A percentile compares a stretch with the other conserved stretches of the same genome.
phyloP scores from a whole-genome alignment of 2,888 invertebrate genomes.

The Endomychus coccineus region DNA sequence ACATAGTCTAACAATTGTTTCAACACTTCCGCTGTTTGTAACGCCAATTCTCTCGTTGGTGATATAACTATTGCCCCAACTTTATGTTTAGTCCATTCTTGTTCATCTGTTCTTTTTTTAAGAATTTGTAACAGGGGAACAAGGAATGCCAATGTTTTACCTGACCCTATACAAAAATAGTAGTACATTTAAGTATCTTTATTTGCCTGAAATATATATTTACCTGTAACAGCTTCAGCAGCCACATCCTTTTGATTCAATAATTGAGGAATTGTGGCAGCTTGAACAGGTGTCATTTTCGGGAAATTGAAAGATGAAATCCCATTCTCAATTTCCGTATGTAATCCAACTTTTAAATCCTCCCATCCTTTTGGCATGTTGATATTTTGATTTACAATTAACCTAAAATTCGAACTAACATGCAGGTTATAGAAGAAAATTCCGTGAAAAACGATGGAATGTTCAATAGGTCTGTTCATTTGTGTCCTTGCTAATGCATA shows the following conservation, averaged over 20 bases:
- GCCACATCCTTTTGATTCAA: constrained; percentile 91
- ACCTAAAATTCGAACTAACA: too few species aligned
- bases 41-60: constrained; percentile 91
- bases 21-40: constrained; percentile 72
- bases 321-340: constrained; percentile 42
- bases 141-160: constrained; percentile 94
- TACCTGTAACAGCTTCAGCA: constrained; percentile 87
- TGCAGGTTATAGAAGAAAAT: too few species aligned
- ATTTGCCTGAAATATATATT: background rate
- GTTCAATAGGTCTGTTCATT: too few species aligned
- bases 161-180: constrained; percentile 61
- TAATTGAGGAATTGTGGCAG: constrained; percentile 82
- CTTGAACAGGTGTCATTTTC: constrained; percentile 61
- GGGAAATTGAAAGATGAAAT: constrained; percentile 49
- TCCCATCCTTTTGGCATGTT: constrained; percentile 44
- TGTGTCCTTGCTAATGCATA: too few species aligned
- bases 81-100: constrained; percentile 62
- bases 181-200: background rate
- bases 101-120: constrained; percentile 51
- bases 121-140: constrained; percentile 87
- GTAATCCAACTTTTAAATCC: constrained; percentile 43
- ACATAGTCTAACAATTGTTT: constrained; percentile 45
- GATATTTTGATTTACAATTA: too few species aligned
- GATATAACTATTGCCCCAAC: constrained; percentile 87
- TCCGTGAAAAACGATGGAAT: too few species aligned